Base-by-base conservation (phyloP, 2,113 vertebrate genomes). In the Tragulus kanchil region DNA sequence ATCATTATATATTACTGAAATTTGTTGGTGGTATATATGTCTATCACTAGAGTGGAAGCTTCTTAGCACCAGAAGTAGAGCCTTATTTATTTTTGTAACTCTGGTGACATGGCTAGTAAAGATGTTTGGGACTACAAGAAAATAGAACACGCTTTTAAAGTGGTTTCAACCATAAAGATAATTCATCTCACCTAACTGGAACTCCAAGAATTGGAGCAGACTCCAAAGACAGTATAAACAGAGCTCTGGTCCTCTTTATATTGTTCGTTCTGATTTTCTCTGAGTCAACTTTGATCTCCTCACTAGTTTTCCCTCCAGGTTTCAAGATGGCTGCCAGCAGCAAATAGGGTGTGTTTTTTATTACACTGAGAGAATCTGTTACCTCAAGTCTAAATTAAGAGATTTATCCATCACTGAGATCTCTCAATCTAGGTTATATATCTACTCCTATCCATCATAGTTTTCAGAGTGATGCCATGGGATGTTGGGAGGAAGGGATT, bases 21-120 rank as follows among this genome's bases (percentile, higher is more conserved):
- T 82, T 54, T 59, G 9, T 78, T 85, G 9, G 85, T 89, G 58
- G 42, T 3, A 16, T 89, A 31, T 42, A 45, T 90, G 25, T 84
- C 62, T 86, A 45, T 26, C 21, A 56, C 45, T 77, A 69, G 45
- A 86, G 87, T 15, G 90, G n/a, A 83, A 90, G 56, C 5, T 45
- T 56, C 64, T 73, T 90, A 69, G 64, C 12, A 58, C 6, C 8
- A 64, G 15, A 23, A 86, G 69, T 93, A 52, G 12, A 64, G 10
- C 54, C 59, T 78, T 62, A 54, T 42, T 91, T 71, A 84, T 84
- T 95, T 90, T 90, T 84, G 19, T 84, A 64, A 78, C 28, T 52
- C 25, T 85, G 42, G 6, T 61, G 28, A 52, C 28, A 69, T 21
- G 7, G 50, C 75, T 85, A 78, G 61, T 86, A 56, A 89, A 59